These are phyloP conservation scores for Notoglanidium macrostoma DNA, from an alignment of 2,797 vertebrate genomes.

Conservation along the genomic window DNA sequence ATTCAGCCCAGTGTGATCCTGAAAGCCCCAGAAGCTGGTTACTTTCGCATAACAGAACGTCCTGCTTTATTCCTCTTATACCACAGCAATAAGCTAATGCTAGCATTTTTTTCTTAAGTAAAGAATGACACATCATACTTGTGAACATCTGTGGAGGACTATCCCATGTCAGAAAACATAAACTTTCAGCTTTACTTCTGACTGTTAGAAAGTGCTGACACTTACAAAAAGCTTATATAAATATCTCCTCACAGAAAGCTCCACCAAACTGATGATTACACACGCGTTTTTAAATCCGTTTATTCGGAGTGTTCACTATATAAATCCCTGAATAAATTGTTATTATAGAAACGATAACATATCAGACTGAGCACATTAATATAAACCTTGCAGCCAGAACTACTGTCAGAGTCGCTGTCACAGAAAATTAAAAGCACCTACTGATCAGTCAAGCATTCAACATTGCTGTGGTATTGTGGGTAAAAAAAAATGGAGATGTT, in stretches of 20 bases:
- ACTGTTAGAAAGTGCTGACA: neutral
- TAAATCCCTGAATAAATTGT: neutral
- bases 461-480: neutral
- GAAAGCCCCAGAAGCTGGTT: neutral
- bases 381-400: neutral
- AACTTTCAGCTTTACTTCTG: neutral
- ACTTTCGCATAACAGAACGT: neutral
- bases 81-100: neutral
- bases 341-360: slow-evolving; percentile 1
- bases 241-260: neutral
- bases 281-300: neutral
- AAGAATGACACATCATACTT: neutral
- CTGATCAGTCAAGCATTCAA: slow-evolving; percentile 5
- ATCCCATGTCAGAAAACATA: neutral
- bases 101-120: neutral
- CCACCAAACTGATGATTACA: neutral
- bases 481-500: neutral
- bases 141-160: neutral
- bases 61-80: slow-evolving; percentile 2
- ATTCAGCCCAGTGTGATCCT: neutral
- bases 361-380: neutral
- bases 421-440: neutral
- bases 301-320: neutral
- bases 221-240: neutral
- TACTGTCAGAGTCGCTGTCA: slow-evolving; percentile 4